Percentiles rank a stretch among this genome's conserved stretches.
These are phyloP conservation scores for Sylvilagus floridanus DNA, from an alignment of 2,797 vertebrate species.

Conservation along the genomic window DNA sequence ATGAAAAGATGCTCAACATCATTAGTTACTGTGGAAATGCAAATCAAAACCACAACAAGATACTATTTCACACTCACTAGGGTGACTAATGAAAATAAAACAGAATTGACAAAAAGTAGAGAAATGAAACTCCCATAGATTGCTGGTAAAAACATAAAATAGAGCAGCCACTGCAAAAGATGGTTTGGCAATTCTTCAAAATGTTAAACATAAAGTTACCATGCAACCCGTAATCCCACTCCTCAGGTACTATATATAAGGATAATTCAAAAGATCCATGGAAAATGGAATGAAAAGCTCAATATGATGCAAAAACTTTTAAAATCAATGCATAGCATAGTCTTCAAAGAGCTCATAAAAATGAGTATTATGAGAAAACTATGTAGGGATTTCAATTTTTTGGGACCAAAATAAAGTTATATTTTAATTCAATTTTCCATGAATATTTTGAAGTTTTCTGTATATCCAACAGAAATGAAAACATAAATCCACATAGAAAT, in stretches of 20 bases:
- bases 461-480: conserved; percentile 48
- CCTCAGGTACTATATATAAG: not conserved
- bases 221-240: not conserved
- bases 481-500: not conserved
- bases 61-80: not conserved
- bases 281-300: no score
- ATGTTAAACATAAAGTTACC: conserved; percentile 30
- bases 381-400: no score
- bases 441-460: not conserved
- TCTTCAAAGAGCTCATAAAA: no score
- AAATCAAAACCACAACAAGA: conserved; percentile 48
- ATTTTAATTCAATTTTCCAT: no score
- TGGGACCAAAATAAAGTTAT: no score
- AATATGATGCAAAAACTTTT: no score
- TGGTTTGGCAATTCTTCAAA: conserved; percentile 25
- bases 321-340: no score
- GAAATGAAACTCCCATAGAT: not conserved
- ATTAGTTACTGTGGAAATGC: conserved; percentile 7
- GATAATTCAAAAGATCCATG: no score
- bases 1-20: conserved; percentile 33
- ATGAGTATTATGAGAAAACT: no score
- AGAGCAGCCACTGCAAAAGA: not conserved
- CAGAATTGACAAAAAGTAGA: not conserved
- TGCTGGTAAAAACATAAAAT: not conserved
- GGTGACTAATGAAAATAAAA: not conserved